Base-by-base conservation (phyloP, 2,888 invertebrate species). In the Psylliodes chrysocephalus region DNA sequence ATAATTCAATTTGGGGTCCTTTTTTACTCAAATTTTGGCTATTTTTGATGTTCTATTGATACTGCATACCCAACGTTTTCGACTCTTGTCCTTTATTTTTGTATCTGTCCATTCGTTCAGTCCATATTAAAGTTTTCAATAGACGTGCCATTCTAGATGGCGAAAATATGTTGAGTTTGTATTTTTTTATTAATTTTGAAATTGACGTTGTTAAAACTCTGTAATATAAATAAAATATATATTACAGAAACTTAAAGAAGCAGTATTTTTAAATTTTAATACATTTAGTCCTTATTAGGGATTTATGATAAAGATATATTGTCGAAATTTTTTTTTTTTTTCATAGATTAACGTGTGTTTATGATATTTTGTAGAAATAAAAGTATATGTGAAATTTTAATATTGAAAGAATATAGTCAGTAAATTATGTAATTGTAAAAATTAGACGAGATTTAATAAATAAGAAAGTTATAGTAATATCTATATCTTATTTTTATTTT, bases 101-200 rank as follows among this genome's bases (percentile, higher is more conserved):
- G 15, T 46, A 15, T 22, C 46, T 49, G 49, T 49, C 49, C 28
- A 28, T 56, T 47, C 2, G 6, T 46, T 49, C 2, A 17, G 54
- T 62, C 62, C 62, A 62, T 62, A 62, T 55, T 62, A 62, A 62
- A 62, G 49, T 62, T 55, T 60, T 52, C 51, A 14, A 46, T 14
- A 38, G 59, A 59, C 49, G 33, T 17, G 57, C 15, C 18, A 47
- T 28, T 22, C n/a, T 47, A 47, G 6, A 6, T 47, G 25, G 47
- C 22, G 5, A 25, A 25, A 25, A n/a, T 1, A 10, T 28, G 7
- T 25, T 49, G 30, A 49, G 3, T 30, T 49, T 18, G 42, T 42
- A 18, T 7, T 17, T 25, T 44, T 22, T 46, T 25, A 3, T 46
- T n/a, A n/a, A n/a, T 46, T 19, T 25, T 46, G 4, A 19, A 17